A percentile compares a stretch with the other conserved stretches of the same genome.
Evolutionary conservation across 1,140 invertebrate species (phyloP).

Genomic region (Diploscapter pachys): DNA sequence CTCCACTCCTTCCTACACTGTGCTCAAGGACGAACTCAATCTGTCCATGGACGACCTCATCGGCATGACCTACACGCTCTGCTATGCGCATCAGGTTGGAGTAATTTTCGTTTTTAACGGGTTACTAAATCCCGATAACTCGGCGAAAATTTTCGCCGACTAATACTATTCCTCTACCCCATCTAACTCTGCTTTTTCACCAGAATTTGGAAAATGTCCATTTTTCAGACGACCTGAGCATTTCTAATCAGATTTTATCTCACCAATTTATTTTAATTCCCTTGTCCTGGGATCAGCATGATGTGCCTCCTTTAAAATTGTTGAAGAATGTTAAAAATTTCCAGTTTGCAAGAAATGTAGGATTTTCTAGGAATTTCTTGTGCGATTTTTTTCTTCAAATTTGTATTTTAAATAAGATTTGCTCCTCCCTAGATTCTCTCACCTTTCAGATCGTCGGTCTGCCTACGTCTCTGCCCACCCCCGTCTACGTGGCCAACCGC

Average conservation of each 20-base stretch:
- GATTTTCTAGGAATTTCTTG: neutral
- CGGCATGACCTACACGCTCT: constrained; percentile 21
- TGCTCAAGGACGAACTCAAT: constrained; percentile 28
- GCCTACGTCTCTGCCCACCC: constrained; percentile 33
- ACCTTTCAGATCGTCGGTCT: constrained; percentile 31
- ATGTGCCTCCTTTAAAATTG: neutral
- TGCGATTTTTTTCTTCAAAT: neutral
- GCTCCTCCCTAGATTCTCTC: neutral
- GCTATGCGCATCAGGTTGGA: constrained; percentile 25
- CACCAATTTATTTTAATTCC: too few species aligned
- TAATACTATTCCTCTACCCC: too few species aligned
- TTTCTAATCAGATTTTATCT: too few species aligned
- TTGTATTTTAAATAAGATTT: neutral
- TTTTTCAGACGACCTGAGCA: too few species aligned
- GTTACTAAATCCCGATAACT: too few species aligned
- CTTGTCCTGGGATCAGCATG: neutral
- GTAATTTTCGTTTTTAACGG: neutral
- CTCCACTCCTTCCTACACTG: constrained; percentile 35
- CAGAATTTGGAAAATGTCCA: neutral
- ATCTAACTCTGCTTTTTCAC: neutral
- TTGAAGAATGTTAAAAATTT: too few species aligned
- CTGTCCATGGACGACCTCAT: constrained; percentile 29
- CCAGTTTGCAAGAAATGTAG: neutral
- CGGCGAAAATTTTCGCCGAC: too few species aligned
- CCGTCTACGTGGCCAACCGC: constrained; percentile 33